phyloP scores from a whole-genome alignment of 2,797 vertebrate species.

The Rhinoraja longicauda region DNA sequence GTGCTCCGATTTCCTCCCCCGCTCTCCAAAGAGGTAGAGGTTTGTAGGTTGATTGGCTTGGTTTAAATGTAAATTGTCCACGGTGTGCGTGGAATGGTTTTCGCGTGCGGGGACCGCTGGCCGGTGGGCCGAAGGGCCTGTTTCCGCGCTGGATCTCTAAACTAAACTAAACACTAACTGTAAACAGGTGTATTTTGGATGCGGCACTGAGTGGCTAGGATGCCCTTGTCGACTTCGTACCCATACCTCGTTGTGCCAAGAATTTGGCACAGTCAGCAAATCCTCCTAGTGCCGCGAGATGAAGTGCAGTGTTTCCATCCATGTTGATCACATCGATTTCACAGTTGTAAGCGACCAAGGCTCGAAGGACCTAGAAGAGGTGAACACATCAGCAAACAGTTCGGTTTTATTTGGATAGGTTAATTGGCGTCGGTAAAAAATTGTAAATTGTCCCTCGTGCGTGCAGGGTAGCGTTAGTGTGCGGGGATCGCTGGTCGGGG shows the following conservation, averaged over 20 bases:
- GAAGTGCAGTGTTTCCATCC: slow-evolving; percentile 74
- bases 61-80: no score
- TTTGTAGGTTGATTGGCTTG: no score
- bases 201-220: background rate
- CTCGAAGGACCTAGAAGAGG: slow-evolving; percentile 54
- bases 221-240: background rate
- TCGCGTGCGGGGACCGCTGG: no score
- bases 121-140: no score
- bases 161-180: background rate
- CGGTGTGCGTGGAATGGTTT: no score
- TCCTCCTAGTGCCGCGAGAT: slow-evolving; percentile 74
- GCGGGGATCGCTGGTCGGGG: no score
- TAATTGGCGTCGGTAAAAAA: no score
- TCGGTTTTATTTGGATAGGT: background rate
- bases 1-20: no score
- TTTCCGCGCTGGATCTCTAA: no score
- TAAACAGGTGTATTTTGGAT: background rate
- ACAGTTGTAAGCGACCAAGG: slow-evolving; percentile 66
- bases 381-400: background rate
- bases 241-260: slow-evolving; percentile 82
- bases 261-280: slow-evolving; percentile 80
- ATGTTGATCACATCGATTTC: slow-evolving; percentile 66
- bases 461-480: no score
- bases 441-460: no score
- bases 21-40: no score